Conservation (phyloP, 2,888 invertebrate species). For the Esperia sulphurella region DNA sequence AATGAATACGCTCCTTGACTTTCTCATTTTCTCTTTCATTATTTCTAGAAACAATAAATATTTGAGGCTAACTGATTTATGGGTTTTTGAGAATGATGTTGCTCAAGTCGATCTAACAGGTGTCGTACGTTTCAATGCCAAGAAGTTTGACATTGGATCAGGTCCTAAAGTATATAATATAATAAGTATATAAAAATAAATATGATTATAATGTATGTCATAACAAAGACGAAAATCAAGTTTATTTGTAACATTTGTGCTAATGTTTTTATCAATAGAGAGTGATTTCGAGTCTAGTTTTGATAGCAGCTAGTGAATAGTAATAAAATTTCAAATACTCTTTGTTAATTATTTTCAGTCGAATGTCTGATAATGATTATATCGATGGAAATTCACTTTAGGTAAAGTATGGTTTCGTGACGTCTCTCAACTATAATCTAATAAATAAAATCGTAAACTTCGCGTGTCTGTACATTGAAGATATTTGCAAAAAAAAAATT, state of each 20-base stretch:
- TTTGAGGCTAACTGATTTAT: conserved; percentile 24
- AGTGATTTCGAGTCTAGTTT: neutral
- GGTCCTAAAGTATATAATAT: neutral
- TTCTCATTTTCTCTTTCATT: conserved; percentile 29
- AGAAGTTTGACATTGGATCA: conserved; percentile 43
- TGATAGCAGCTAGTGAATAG: no score
- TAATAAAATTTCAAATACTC: no score
- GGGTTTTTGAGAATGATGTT: neutral
- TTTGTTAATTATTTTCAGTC: no score
- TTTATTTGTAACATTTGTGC: neutral
- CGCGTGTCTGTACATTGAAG: no score
- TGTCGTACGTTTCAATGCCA: conserved; percentile 43
- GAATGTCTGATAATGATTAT: no score
- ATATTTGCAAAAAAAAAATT: no score
- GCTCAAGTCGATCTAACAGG: conserved; percentile 43
- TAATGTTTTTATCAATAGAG: neutral
- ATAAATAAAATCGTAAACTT: no score
- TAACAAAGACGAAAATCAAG: neutral
- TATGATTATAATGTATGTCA: neutral
- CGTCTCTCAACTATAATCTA: no score
- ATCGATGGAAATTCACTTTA: no score
- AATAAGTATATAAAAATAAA: neutral
- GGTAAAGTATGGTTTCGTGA: no score
- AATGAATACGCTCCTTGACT: conserved; percentile 41
- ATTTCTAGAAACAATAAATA: conserved; percentile 33